Conservation (phyloP, 2,888 invertebrate genomes). For the Caenorhabditis sp. region DNA sequence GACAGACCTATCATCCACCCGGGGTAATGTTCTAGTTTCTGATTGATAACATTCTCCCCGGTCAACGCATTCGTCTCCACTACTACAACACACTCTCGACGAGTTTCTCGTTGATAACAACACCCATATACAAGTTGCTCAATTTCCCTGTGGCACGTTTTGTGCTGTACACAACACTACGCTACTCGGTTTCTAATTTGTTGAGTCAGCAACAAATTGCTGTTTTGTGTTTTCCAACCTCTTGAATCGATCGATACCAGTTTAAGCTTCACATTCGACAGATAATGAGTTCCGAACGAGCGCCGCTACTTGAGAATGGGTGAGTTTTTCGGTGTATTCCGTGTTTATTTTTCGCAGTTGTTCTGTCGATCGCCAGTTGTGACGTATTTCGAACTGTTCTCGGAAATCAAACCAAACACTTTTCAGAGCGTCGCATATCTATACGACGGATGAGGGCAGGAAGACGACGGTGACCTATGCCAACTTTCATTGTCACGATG, state of each 20-base stretch:
- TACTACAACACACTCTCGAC: conserved; percentile 4
- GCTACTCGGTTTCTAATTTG: neutral
- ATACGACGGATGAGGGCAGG: conserved; percentile 48
- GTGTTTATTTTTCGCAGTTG: conserved; percentile 28
- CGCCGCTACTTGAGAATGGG: conserved; percentile 66
- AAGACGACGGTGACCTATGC: conserved; percentile 64
- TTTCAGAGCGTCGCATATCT: conserved; percentile 27
- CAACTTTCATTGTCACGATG: conserved; percentile 77
- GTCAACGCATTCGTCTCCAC: conserved; percentile 5
- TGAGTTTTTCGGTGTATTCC: conserved; percentile 43
- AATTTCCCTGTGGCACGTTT: conserved; percentile 28
- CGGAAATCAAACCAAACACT: neutral
- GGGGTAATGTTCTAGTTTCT: conserved; percentile 49
- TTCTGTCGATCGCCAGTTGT: conserved; percentile 23
- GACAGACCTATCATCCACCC: conserved; percentile 10
- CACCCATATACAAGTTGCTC: conserved; percentile 61
- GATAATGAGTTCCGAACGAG: conserved; percentile 61
- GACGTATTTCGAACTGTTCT: conserved; percentile 38
- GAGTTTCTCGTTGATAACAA: conserved; percentile 43
- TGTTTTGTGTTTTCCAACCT: neutral
- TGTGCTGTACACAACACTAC: conserved; percentile 36
- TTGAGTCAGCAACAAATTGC: neutral
- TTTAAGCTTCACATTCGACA: neutral
- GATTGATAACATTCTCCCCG: conserved; percentile 50
- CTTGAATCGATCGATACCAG: neutral